A percentile compares a stretch with the other conserved stretches of the same genome.
These are phyloP conservation scores for Hydrochoerus hydrochaeris DNA, from an alignment of 2,113 vertebrate species.

Conservation along the genomic window DNA sequence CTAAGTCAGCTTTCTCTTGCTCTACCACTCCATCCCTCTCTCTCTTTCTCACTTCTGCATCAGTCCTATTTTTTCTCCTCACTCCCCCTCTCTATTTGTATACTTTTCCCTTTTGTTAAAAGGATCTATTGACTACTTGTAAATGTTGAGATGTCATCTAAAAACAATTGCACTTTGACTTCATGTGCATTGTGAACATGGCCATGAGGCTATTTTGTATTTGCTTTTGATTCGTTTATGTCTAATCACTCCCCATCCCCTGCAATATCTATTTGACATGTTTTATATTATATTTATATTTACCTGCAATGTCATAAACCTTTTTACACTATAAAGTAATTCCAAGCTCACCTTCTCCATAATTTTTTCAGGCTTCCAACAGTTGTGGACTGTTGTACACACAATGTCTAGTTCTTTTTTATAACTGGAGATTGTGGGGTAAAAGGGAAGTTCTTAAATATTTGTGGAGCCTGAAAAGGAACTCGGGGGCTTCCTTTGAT, in stretches of 20 bases:
- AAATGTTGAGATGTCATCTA: not conserved
- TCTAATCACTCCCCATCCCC: not conserved
- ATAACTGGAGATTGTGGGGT: not conserved
- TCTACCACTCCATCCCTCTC: too few relatives aligned
- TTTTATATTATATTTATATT: not conserved
- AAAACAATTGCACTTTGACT: not conserved
- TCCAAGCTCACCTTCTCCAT: not conserved
- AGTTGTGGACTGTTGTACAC: not conserved
- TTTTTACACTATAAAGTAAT: not conserved
- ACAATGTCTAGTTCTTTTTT: not conserved
- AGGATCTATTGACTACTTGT: not conserved
- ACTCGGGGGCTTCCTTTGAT: not conserved
- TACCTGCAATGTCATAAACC: not conserved
- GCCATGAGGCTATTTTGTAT: not conserved
- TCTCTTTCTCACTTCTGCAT: accelerated
- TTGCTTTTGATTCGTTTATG: not conserved
- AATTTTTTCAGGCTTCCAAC: not conserved
- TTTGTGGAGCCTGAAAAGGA: not conserved
- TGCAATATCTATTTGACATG: not conserved
- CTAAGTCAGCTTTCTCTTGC: not conserved
- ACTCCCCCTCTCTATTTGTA: not conserved
- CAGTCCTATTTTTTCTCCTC: accelerated
- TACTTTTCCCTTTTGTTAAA: not conserved
- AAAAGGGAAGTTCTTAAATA: not conserved
- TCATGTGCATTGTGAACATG: not conserved